Percentiles rank a stretch among this genome's conserved stretches.
Evolutionary conservation across 1,140 invertebrate genomes (phyloP).

Genomic region (Heliconius nattereri): DNA sequence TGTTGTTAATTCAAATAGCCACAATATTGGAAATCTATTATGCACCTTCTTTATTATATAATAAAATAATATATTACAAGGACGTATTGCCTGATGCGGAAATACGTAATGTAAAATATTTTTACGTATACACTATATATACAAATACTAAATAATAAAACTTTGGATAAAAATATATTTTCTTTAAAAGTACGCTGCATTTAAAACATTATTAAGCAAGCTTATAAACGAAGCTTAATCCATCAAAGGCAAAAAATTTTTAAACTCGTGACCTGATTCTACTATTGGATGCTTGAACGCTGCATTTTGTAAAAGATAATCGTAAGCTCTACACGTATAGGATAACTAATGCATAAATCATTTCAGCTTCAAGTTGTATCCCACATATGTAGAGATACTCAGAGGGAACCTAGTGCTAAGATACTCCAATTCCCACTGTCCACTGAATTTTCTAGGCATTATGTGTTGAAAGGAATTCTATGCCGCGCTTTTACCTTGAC

Average conservation of each 20-base stretch:
- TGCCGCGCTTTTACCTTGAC: too few relatives aligned
- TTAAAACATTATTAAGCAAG: slow-evolving; percentile 8
- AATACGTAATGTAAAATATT: background rate
- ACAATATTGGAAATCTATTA: too few relatives aligned
- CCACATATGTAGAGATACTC: too few relatives aligned
- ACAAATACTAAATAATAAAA: background rate
- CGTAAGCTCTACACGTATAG: background rate
- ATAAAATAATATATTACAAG: too few relatives aligned
- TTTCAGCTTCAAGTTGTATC: background rate
- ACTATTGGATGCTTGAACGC: background rate
- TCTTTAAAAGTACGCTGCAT: background rate
- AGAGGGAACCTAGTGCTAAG: too few relatives aligned
- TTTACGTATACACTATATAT: background rate
- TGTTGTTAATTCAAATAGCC: too few relatives aligned
- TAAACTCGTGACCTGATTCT: slow-evolving; percentile 24
- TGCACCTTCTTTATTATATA: too few relatives aligned
- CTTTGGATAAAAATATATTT: background rate
- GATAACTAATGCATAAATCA: background rate
- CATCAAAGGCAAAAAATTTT: background rate
- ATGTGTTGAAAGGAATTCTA: too few relatives aligned
- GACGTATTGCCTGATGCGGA: background rate
- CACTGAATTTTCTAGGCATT: too few relatives aligned
- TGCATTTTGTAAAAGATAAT: slow-evolving; percentile 2
- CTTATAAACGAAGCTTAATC: slow-evolving; percentile 15
- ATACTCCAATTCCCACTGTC: too few relatives aligned